These are phyloP conservation scores for Chelidonichthys spinosus DNA, from an alignment of 2,797 vertebrate species.

Conservation along the genomic window DNA sequence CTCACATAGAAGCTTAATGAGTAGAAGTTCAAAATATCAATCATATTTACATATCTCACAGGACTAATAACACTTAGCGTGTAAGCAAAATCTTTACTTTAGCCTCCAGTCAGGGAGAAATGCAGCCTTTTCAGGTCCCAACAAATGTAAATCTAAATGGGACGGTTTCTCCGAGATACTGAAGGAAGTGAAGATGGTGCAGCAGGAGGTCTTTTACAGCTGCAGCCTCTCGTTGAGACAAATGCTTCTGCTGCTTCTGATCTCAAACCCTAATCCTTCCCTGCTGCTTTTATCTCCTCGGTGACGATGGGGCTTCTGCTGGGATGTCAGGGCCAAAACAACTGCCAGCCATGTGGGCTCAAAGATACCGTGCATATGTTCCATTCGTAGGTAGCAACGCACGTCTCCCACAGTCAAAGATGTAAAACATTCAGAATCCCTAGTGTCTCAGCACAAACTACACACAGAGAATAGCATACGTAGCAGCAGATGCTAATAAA, in stretches of 20 bases:
- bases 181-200: slow-evolving; percentile 6
- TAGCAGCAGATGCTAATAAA: slow-evolving; percentile 5
- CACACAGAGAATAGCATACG: neutral
- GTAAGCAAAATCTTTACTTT: neutral
- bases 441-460: neutral
- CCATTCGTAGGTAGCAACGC: neutral
- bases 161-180: slow-evolving; percentile 11
- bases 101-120: neutral
- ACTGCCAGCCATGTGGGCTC: neutral
- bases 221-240: slow-evolving; percentile 28
- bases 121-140: neutral
- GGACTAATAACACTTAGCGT: neutral
- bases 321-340: slow-evolving; percentile 8
- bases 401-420: neutral
- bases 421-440: neutral
- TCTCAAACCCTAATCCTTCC: slow-evolving; percentile 26
- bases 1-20: neutral
- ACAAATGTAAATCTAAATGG: neutral
- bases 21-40: neutral
- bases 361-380: slow-evolving; percentile 6
- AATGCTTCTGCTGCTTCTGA: slow-evolving; percentile 24
- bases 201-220: slow-evolving; percentile 25
- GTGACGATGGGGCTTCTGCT: slow-evolving; percentile 19
- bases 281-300: slow-evolving; percentile 34
- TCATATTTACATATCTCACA: neutral